Percentiles rank a stretch among this genome's conserved stretches.
Evolutionary conservation across 2,797 vertebrate genomes (phyloP).

Genomic region (Onychomys arenicola): DNA sequence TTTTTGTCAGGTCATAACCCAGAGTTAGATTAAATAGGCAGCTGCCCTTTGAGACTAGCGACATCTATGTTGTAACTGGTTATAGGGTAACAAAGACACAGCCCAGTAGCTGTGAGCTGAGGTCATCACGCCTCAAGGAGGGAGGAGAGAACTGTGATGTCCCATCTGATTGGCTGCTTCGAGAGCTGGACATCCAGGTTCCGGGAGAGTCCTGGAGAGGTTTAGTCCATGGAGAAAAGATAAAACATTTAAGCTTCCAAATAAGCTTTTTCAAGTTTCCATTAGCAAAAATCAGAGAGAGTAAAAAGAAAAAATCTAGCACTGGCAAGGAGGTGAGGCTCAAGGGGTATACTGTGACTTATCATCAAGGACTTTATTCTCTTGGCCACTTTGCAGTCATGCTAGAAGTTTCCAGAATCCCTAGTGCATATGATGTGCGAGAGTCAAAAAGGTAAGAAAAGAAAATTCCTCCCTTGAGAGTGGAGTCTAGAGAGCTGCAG

Average conservation of each 20-base stretch:
- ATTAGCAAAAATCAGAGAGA: conserved; percentile 86
- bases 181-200: conserved; percentile 89
- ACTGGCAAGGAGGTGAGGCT: conserved; percentile 89
- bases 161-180: conserved; percentile 89
- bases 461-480: conserved; percentile 89
- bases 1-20: conserved; percentile 87
- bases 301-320: conserved; percentile 88
- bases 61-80: conserved; percentile 87
- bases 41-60: conserved; percentile 88
- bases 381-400: conserved; percentile 90
- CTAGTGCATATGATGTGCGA: conserved; percentile 92
- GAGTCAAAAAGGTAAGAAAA: conserved; percentile 88
- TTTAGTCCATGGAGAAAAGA: conserved; percentile 88
- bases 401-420: conserved; percentile 92
- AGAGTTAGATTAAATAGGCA: conserved; percentile 87
- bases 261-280: conserved; percentile 87
- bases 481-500: conserved; percentile 89
- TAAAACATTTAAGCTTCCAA: conserved; percentile 88
- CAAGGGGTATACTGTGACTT: conserved; percentile 87
- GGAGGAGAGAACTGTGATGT: conserved; percentile 87
- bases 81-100: conserved; percentile 86
- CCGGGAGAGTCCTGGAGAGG: conserved; percentile 89
- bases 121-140: conserved; percentile 85
- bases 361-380: conserved; percentile 88
- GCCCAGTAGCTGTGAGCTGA: conserved; percentile 85